Evolutionary conservation across 2,888 invertebrate species (phyloP), one percentile per base, ranked within the genome.

Genomic region (Griposia aprilina): DNA sequence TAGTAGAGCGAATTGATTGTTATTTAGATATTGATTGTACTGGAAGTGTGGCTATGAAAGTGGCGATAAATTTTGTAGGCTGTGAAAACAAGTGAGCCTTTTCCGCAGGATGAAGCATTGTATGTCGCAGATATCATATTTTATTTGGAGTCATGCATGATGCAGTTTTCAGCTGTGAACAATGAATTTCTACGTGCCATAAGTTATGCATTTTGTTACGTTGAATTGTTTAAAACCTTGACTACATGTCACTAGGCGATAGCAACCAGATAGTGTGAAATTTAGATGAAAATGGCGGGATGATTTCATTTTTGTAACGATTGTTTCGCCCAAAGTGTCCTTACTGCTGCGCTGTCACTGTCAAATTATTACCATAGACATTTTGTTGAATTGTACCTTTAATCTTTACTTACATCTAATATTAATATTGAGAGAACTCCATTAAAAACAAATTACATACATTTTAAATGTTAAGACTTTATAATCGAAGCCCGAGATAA

Each of bases 21-120:
- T 77, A 76, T 77, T 79, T 74, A 74, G 36, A 62, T 77, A 85
- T 75, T 65, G 55, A 77, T 74, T 67, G 65, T 75, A 36, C 30
- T 65, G 36, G 8, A 68, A 36, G n/a, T 41, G 23, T 36, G 76
- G 72, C 76, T 60, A 72, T 63, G 23, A 75, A 72, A 85, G n/a
- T 30, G 0, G 72, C 68, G 69, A 76, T 50, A 0, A 20, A 65
- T 66, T 52, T 30, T 41, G 45, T 26, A 30, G 20, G 17, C 36
- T 68, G n/a, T 50, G 20, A 7, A 17, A 50, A n/a, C 30, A 23
- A 15, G n/a, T 26, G 0, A 26, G 23, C 11, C 5, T 36, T 30
- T 30, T n/a, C 15, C 3, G 11, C 17, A 26, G 17, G 13, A 15
- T 30, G n/a, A 65, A 45, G n/a, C 23, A 15, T 36, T 17, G 23